phyloP scores from a whole-genome alignment of 1,140 invertebrate genomes.

The Drosophila mauritiana region DNA sequence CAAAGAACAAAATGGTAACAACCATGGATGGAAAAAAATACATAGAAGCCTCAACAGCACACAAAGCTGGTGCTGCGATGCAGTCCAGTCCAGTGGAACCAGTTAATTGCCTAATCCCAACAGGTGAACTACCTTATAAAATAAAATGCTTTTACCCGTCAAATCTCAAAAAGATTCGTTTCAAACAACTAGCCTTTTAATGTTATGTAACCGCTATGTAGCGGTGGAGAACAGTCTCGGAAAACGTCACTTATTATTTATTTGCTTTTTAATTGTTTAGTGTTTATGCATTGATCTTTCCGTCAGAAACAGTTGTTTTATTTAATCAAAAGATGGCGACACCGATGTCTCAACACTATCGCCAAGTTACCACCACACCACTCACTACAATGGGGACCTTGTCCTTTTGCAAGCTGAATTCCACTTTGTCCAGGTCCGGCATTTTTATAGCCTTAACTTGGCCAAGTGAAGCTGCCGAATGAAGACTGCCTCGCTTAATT shows the following conservation, averaged over 20 bases:
- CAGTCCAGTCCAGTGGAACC: no score
- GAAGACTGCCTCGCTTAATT: constrained; percentile 1
- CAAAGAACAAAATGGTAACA: neutral
- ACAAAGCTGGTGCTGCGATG: neutral
- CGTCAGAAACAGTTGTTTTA: no score
- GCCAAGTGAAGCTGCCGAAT: constrained; percentile 1
- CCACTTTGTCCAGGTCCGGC: neutral
- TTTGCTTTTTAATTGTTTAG: no score
- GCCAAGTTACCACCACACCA: neutral
- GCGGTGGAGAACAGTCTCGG: no score
- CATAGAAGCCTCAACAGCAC: neutral
- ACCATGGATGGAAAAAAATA: neutral
- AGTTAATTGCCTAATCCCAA: neutral
- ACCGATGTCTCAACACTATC: no score
- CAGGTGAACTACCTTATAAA: neutral
- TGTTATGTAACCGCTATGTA: no score
- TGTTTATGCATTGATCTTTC: no score
- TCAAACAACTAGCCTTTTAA: no score
- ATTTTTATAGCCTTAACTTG: constrained; percentile 1
- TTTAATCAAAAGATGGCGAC: no score
- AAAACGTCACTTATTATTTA: no score
- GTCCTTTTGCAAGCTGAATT: neutral
- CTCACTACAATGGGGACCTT: neutral
- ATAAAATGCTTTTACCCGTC: no score
- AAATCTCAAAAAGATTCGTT: no score